These are phyloP conservation scores for Drosophila kohkoa DNA, from an alignment of 1,140 invertebrate genomes.

Conservation along the genomic window DNA sequence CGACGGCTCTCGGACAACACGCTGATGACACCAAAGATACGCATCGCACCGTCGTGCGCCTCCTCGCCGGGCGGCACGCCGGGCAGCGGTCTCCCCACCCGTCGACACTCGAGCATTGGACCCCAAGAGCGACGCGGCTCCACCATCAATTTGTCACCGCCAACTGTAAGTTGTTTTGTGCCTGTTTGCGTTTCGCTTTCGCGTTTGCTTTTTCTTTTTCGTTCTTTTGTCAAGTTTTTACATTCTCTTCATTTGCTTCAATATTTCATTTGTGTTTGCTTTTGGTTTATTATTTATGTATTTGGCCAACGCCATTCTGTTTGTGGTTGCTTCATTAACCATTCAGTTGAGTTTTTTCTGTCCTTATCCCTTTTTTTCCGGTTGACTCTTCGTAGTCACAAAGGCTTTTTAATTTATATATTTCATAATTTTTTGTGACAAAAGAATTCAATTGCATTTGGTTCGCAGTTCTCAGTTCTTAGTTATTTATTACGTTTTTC, in stretches of 20 bases:
- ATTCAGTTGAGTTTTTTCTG: slow-evolving; percentile 29
- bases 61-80: slow-evolving; percentile 94
- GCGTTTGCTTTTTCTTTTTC: slow-evolving; percentile 19
- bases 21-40: slow-evolving; percentile 94
- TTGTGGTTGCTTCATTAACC: slow-evolving; percentile 53
- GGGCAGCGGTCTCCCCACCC: slow-evolving; percentile 91
- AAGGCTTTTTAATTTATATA: slow-evolving; percentile 20
- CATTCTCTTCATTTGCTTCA: slow-evolving; percentile 17
- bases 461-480: background rate
- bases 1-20: slow-evolving; percentile 96
- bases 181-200: slow-evolving; percentile 31
- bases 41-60: slow-evolving; percentile 93
- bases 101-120: slow-evolving; percentile 95
- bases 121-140: slow-evolving; percentile 94
- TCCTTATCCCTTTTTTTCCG: background rate
- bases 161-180: slow-evolving; percentile 89
- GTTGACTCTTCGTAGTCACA: slow-evolving; percentile 24
- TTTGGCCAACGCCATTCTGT: slow-evolving; percentile 52
- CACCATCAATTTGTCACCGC: slow-evolving; percentile 93
- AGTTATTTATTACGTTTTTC: slow-evolving; percentile 38
- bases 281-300: slow-evolving; percentile 35
- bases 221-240: slow-evolving; percentile 24
- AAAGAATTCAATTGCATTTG: slow-evolving; percentile 19
- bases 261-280: slow-evolving; percentile 19
- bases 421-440: slow-evolving; percentile 1